A percentile compares a stretch with the other conserved stretches of the same genome.
phyloP scores from a whole-genome alignment of 2,888 invertebrate genomes.

The Gonocerus acuteangulatus region DNA sequence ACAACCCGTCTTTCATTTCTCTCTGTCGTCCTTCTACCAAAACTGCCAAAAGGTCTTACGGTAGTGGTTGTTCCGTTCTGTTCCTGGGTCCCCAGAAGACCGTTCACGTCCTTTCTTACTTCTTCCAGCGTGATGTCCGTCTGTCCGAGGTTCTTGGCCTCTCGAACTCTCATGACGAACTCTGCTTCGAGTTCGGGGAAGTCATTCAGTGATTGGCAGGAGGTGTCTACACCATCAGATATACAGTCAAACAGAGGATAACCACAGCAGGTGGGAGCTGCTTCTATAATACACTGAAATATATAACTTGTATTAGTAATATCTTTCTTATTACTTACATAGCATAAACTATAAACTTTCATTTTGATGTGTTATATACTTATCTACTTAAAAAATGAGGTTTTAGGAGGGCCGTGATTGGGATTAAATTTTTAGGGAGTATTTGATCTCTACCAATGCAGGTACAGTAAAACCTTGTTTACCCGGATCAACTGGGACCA shows the following conservation, averaged over 20 bases:
- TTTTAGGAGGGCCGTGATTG: too few relatives aligned
- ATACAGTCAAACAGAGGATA: slow-evolving; percentile 26
- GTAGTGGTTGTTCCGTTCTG: not conserved
- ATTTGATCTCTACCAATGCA: too few relatives aligned
- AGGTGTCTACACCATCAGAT: slow-evolving; percentile 8
- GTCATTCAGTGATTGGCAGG: slow-evolving; percentile 21
- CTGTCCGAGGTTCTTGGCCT: slow-evolving; percentile 14
- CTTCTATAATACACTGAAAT: not conserved
- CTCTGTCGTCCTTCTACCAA: too few relatives aligned
- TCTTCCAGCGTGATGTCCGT: not conserved
- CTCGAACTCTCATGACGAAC: slow-evolving; percentile 18
- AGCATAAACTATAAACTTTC: not conserved
- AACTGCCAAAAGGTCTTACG: too few relatives aligned
- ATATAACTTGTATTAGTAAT: not conserved
- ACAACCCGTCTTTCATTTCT: too few relatives aligned
- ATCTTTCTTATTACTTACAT: too few relatives aligned
- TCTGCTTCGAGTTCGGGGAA: slow-evolving; percentile 26
- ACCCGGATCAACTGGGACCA: too few relatives aligned
- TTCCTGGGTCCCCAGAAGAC: not conserved
- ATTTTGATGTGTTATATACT: not conserved
- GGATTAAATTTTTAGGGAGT: too few relatives aligned
- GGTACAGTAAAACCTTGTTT: too few relatives aligned
- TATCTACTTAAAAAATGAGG: not conserved
- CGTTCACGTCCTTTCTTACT: not conserved
- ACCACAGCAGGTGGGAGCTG: slow-evolving; percentile 14